Evolutionary conservation across 2,797 vertebrate genomes (phyloP).

Genomic region (Pyrocephalus nanus): DNA sequence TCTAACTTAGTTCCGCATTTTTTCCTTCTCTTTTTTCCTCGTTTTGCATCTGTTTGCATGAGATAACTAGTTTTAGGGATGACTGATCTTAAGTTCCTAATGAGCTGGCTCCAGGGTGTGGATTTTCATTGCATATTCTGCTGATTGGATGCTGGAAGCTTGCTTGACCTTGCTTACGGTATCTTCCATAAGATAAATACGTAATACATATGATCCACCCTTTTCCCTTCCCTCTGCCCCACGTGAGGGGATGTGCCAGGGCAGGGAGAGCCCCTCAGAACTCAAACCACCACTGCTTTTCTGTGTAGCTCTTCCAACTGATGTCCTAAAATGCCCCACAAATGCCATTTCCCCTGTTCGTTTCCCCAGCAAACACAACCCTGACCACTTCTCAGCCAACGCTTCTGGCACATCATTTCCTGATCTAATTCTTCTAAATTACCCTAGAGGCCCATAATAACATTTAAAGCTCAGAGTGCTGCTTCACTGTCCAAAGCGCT

Average conservation of each 20-base stretch:
- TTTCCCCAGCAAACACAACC: conserved; percentile 8
- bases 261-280: not conserved
- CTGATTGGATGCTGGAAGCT: conserved; percentile 3
- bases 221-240: not conserved
- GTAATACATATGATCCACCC: not conserved
- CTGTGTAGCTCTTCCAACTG: not conserved
- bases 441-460: conserved; percentile 11
- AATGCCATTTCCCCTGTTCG: not conserved
- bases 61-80: not conserved
- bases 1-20: not conserved
- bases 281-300: not conserved
- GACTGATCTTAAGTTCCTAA: not conserved
- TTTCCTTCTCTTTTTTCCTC: not conserved
- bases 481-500: not conserved
- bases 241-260: not conserved
- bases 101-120: not conserved
- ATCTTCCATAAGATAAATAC: not conserved
- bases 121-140: not conserved
- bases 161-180: not conserved
- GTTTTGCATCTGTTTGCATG: not conserved
- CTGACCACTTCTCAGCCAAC: not conserved
- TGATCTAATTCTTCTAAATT: conserved; percentile 44
- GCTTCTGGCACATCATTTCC: conserved; percentile 30
- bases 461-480: conserved; percentile 6
- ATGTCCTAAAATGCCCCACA: not conserved